Evolutionary conservation across 2,113 vertebrate species (phyloP), one percentile per base, ranked within the genome.

Genomic region (Corythoichthys intestinalis): DNA sequence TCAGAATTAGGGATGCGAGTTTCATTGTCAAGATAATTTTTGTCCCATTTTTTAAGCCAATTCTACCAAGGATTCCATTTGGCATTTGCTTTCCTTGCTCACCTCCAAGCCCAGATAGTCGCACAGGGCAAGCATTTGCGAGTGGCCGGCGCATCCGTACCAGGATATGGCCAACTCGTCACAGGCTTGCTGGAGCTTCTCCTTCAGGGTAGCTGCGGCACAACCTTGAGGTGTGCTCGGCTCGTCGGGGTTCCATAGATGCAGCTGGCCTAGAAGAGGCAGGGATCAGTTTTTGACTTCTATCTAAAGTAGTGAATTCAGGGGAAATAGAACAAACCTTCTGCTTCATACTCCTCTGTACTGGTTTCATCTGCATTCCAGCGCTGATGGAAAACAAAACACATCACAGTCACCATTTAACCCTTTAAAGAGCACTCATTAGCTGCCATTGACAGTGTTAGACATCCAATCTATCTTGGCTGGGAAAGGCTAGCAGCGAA

Each of bases 191-290:
- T 89, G 93, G 2, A 98, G 85, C 2, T 92, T 91, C 85, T 94
- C 94, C 80, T 99, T 95, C 13, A 94, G 87, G 2, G 93, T 84
- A 0, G 59, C 60, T 10, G 17, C 46, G 0, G 77, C 65, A 4
- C 87, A 75, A 0, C 85, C 81, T 0, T 92, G 90, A 0, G 94
- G 93, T 0, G 94, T 91, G 0, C 86, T 93, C 15, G 94, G 87
- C 67, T 98, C 96, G 0, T 98, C 96, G 0, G 96, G 97, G 85
- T 99, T 99, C 97, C 97, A 98, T 79, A 99, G 94, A 37, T 95
- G 91, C 78, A 96, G 86, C 88, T 98, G 96, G 28, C 97, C 97
- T 99, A 35, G 44, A 2, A 20, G 17, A 71, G 4, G 12, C 13
- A 0, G 11, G 8, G 1, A 61, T 37, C 0, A 10, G 20, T 38